Base-by-base conservation (phyloP, 2,888 invertebrate species). In the Tetrapedia diversipes region DNA sequence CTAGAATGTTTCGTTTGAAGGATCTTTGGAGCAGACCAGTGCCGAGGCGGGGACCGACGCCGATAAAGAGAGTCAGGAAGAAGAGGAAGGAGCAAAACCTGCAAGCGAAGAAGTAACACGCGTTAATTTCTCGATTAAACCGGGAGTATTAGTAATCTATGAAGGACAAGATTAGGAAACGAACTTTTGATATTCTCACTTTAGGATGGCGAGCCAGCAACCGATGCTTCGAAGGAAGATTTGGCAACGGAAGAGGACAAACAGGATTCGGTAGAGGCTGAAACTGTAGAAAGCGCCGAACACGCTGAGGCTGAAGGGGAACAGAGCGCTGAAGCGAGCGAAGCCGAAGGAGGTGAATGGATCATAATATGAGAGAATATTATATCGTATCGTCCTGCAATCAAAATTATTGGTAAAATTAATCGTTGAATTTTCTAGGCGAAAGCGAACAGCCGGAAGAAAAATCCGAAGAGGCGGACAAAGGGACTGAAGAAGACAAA, bases 171-270 rank as follows among this genome's bases (percentile, higher is more conserved):
- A 53, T 32, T 34, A 24, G 41, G 32, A n/a, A 39, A 53, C 51
- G 53, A 16, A 43, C 6, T 47, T 4, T 16, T 39, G 39, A 11
- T 16, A 16, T 6, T 47, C 10, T 53, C n/a, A 10, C 32, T 67
- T 7, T 11, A 79, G 79, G 60, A 68, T 37, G 77, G 88, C 69
- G 70, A 78, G 64, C 59, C 73, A 63, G 76, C 64, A 77, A 90
- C 89, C 85, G 89, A 92, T 56, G 90, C 91, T 79, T 90, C 92
- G 63, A 86, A 90, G 74, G 88, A 92, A 86, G 92, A 89, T 80
- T 86, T 85, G 65, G 79, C 66, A 86, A 74, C 85, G 51, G 79
- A 85, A 72, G 86, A 82, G 71, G 76, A 75, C 1, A 65, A 71
- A 47, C 72, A 67, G 54, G 68, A 59, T 11, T 59, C 78, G 45